These are phyloP conservation scores for Hipparchia sbordonii DNA, from an alignment of 2,888 invertebrate genomes.

Conservation along the genomic window DNA sequence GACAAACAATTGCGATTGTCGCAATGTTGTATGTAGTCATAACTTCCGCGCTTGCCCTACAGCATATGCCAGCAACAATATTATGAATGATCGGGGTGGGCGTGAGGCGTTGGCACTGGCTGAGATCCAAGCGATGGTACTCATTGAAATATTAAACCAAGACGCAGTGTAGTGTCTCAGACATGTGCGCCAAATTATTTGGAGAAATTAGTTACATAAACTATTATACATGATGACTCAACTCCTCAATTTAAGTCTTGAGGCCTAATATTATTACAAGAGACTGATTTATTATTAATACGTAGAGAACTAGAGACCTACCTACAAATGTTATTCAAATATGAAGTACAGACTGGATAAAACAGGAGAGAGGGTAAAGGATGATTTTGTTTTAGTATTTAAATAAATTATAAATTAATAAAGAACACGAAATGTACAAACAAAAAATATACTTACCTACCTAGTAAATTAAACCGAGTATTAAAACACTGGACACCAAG, in stretches of 20 bases:
- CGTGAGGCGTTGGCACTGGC: constrained; percentile 55
- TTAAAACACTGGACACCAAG: too few relatives aligned
- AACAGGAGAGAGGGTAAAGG: too few relatives aligned
- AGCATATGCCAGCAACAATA: constrained; percentile 34
- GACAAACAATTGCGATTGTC: neutral
- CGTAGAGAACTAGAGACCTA: neutral
- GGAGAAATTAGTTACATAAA: constrained; percentile 31
- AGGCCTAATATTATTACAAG: neutral
- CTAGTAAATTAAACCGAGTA: too few relatives aligned
- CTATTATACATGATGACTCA: neutral
- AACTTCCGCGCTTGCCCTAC: neutral
- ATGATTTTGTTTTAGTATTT: too few relatives aligned
- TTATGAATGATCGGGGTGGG: constrained; percentile 46
- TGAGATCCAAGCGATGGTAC: constrained; percentile 70
- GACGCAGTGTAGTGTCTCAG: constrained; percentile 74
- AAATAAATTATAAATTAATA: too few relatives aligned
- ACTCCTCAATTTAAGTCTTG: neutral
- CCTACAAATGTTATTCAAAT: neutral
- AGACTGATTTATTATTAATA: neutral
- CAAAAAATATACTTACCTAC: too few relatives aligned
- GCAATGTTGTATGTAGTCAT: neutral
- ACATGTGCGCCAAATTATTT: constrained; percentile 61
- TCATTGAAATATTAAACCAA: constrained; percentile 82
- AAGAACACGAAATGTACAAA: too few relatives aligned
- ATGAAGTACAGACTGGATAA: too few relatives aligned